phyloP scores from a whole-genome alignment of 2,888 invertebrate species.

The Sesia bembeciformis region DNA sequence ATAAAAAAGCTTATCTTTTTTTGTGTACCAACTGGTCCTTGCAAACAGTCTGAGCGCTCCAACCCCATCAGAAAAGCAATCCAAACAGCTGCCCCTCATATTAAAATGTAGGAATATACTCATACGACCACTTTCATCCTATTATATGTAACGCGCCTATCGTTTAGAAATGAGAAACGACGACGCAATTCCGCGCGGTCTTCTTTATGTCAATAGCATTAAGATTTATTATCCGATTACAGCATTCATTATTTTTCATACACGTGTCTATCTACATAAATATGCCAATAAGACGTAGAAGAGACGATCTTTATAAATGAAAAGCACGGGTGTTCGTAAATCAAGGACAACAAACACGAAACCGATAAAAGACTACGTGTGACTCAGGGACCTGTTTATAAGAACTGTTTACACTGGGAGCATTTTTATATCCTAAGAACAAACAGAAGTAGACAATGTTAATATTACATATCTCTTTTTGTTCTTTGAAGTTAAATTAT shows the following conservation, averaged over 20 bases:
- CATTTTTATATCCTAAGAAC: too few species aligned
- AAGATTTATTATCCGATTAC: background rate
- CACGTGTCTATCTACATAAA: background rate
- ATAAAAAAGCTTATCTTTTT: background rate
- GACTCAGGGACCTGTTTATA: too few species aligned
- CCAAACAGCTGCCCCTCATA: background rate
- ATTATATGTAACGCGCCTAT: too few species aligned
- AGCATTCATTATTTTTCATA: background rate
- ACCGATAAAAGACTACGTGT: too few species aligned
- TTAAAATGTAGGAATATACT: too few species aligned
- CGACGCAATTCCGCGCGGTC: background rate
- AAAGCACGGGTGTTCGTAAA: background rate
- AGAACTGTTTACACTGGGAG: too few species aligned
- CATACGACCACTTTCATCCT: too few species aligned
- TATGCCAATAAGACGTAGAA: background rate
- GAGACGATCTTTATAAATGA: background rate
- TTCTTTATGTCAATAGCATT: background rate
- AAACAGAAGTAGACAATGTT: too few species aligned
- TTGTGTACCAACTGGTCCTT: slow-evolving; percentile 1
- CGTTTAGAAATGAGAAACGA: background rate
- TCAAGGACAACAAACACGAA: background rate
- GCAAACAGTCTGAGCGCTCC: background rate
- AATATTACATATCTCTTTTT: too few species aligned
- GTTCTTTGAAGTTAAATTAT: too few species aligned
- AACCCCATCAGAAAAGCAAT: background rate